Percentiles rank a stretch among this genome's conserved stretches.
These are phyloP conservation scores for Athalia circularis DNA, from an alignment of 2,888 invertebrate species.

Conservation along the genomic window DNA sequence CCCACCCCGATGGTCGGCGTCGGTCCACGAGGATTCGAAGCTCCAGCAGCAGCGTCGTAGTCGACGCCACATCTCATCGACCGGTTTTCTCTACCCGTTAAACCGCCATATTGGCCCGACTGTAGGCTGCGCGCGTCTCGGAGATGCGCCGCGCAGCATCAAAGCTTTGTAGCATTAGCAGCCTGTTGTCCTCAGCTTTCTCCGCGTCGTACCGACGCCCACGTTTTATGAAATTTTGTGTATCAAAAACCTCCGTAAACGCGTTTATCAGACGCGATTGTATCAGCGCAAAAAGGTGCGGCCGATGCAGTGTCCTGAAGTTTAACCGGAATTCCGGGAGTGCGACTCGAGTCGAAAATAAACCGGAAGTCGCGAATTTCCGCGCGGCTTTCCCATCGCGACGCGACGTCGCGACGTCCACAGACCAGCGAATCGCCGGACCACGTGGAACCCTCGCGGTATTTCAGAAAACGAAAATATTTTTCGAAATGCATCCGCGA, in stretches of 20 bases:
- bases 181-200: conserved; percentile 2
- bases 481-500: neutral
- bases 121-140: conserved; percentile 26
- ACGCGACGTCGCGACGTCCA: no score
- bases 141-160: neutral
- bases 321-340: no score
- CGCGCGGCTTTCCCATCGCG: no score
- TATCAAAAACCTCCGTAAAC: neutral
- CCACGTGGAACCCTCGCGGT: no score
- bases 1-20: conserved; percentile 45
- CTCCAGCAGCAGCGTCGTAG: conserved; percentile 34
- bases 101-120: conserved; percentile 37
- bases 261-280: no score
- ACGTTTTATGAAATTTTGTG: conserved; percentile 19
- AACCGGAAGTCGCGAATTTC: no score
- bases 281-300: no score
- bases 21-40: conserved; percentile 23
- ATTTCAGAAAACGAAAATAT: conserved; percentile 5
- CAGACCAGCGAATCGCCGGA: no score
- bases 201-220: conserved; percentile 33
- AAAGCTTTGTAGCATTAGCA: neutral
- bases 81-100: conserved; percentile 58
- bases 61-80: conserved; percentile 60
- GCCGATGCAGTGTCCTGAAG: no score
- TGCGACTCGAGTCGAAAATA: no score